phyloP scores from a whole-genome alignment of 1,140 invertebrate species.

The Asbolus verrucosus region DNA sequence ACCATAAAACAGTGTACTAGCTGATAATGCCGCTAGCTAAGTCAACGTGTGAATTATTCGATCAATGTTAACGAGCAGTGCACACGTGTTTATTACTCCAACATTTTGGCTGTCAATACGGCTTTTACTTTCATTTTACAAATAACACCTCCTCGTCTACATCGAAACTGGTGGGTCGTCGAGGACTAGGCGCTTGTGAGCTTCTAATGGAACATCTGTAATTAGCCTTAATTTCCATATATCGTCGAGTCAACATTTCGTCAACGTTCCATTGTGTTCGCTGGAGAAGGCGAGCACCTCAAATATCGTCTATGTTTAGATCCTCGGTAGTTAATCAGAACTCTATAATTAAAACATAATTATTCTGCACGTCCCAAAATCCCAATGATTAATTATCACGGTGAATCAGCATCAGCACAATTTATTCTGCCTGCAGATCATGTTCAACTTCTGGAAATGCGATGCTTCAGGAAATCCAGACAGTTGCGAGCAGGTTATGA shows the following conservation, averaged over 20 bases:
- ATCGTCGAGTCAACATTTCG: constrained; percentile 35
- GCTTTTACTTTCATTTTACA: constrained; percentile 27
- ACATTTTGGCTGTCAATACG: background rate
- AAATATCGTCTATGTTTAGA: constrained; percentile 34
- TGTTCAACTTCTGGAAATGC: constrained; percentile 57
- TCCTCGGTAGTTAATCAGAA: constrained; percentile 49
- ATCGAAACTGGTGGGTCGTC: too few relatives aligned
- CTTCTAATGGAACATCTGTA: background rate
- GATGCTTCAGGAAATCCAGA: constrained; percentile 55
- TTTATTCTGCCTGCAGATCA: constrained; percentile 49
- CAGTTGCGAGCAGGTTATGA: constrained; percentile 57
- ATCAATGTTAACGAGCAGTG: constrained; percentile 16
- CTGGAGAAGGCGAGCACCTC: background rate
- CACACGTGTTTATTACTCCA: background rate
- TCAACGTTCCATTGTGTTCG: constrained; percentile 2
- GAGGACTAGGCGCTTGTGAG: background rate
- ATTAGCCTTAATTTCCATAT: constrained; percentile 35
- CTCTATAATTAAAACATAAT: constrained; percentile 55
- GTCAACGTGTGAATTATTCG: constrained; percentile 10
- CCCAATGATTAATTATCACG: constrained; percentile 52
- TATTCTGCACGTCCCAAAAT: constrained; percentile 47
- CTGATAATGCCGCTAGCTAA: background rate
- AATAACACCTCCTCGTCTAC: too few relatives aligned
- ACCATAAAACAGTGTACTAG: constrained; percentile 14
- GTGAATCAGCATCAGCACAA: constrained; percentile 40